Conservation (phyloP, 2,113 vertebrate genomes). For the Agelaius tricolor region DNA sequence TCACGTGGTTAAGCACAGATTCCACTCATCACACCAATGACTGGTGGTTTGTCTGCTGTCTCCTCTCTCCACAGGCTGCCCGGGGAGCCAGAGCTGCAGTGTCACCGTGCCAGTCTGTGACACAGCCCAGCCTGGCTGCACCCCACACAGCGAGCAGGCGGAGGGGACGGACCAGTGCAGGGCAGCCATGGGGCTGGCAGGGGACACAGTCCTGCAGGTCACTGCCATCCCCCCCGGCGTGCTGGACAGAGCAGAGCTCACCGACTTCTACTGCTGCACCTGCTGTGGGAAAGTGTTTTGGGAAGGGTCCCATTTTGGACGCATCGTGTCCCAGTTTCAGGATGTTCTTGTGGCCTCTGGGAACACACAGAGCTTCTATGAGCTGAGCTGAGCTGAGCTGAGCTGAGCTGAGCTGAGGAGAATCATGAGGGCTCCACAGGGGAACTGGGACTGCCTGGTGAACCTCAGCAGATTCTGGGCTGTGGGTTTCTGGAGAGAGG, state of each 20-base stretch:
- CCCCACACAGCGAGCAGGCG: conserved; percentile 50
- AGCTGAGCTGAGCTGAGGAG: neutral
- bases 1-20: neutral
- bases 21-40: neutral
- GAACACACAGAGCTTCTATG: neutral
- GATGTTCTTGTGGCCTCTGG: conserved; percentile 66
- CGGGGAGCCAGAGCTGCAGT: accelerated
- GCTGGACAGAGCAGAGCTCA: conserved; percentile 66
- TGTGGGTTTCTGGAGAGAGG: neutral
- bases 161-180: conserved; percentile 25
- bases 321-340: conserved; percentile 74
- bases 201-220: conserved; percentile 71
- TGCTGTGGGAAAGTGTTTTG: conserved; percentile 89
- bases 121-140: neutral
- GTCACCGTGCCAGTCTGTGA: accelerated
- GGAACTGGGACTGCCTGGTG: accelerated
- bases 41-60: neutral
- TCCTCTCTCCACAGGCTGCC: neutral
- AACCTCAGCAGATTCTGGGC: neutral
- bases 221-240: conserved; percentile 70
- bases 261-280: conserved; percentile 80
- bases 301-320: conserved; percentile 87
- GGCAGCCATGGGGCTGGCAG: neutral
- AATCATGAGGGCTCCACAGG: accelerated
- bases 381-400: neutral